A percentile compares a stretch with the other conserved stretches of the same genome.
Conservation (phyloP, 2,888 invertebrate genomes). For the Tetanocera ferruginea region DNA sequence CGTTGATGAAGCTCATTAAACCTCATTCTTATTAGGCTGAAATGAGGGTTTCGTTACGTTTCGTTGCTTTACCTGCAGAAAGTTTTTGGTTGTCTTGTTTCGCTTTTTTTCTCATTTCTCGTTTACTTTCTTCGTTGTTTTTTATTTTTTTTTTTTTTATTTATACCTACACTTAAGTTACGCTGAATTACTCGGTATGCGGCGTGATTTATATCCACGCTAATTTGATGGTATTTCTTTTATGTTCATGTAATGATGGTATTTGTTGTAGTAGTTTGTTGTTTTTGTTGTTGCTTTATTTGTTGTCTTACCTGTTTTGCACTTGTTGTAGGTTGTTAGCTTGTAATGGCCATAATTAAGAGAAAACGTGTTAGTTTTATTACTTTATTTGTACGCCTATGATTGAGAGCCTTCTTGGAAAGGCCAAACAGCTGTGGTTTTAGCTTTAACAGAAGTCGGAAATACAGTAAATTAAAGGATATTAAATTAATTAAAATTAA, state of each 20-base stretch:
- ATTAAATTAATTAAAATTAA: background rate
- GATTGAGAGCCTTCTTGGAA: background rate
- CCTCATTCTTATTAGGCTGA: background rate
- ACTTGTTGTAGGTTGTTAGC: background rate
- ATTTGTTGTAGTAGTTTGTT: background rate
- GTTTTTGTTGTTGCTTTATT: no score
- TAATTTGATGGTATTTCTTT: slow-evolving; percentile 1
- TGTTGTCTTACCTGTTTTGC: no score
- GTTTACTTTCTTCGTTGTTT: background rate
- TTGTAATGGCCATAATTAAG: slow-evolving; percentile 16
- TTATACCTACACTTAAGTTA: background rate
- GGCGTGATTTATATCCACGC: slow-evolving; percentile 17
- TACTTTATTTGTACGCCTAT: background rate
- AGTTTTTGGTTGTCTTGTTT: background rate
- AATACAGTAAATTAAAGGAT: background rate
- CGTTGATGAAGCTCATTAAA: slow-evolving; percentile 10
- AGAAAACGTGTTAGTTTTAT: slow-evolving; percentile 11
- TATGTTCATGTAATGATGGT: background rate
- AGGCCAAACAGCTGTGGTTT: background rate
- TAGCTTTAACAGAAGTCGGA: background rate
- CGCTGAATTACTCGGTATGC: background rate
- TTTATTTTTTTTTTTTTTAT: background rate
- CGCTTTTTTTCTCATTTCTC: background rate
- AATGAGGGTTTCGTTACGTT: no score
- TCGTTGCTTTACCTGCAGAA: no score